These are phyloP conservation scores for Variabilichromis moorii DNA, from an alignment of 2,113 vertebrate genomes.

Conservation along the genomic window DNA sequence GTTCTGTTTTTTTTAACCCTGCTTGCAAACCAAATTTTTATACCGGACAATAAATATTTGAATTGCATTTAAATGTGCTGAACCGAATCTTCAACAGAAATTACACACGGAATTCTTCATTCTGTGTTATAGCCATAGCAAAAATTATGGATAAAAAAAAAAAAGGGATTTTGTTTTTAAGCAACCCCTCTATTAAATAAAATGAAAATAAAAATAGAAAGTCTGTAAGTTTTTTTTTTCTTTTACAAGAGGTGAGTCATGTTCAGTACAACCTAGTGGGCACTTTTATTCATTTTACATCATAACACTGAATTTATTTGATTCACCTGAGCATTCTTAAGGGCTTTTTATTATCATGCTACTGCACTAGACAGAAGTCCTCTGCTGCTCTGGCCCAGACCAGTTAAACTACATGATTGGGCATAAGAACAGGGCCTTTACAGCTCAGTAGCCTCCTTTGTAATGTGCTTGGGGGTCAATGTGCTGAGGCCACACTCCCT, in stretches of 20 bases:
- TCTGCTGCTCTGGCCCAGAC: background rate
- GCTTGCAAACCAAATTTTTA: conserved; percentile 42
- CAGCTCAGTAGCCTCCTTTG: conserved; percentile 16
- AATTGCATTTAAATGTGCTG: conserved; percentile 42
- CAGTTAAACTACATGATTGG: background rate
- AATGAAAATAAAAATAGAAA: background rate
- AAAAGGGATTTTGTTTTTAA: background rate
- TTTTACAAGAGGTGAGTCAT: background rate
- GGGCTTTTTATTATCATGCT: background rate
- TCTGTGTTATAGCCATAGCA: background rate
- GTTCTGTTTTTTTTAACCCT: conserved; percentile 3
- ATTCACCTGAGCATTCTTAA: background rate
- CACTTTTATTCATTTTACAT: background rate
- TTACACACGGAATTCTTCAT: background rate
- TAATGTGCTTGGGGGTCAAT: conserved; percentile 38
- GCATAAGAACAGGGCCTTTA: background rate
- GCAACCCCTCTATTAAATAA: background rate
- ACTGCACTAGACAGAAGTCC: background rate
- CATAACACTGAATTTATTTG: background rate
- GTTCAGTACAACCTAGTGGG: background rate
- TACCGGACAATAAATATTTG: conserved; percentile 28
- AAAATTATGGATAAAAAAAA: background rate
- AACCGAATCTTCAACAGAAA: background rate
- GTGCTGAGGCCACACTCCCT: conserved; percentile 25
- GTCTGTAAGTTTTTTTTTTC: background rate